Evolutionary conservation across 53 echinoderm and acorn worm genomes (phyloP).

Genomic region (Paracentrotus lividus): DNA sequence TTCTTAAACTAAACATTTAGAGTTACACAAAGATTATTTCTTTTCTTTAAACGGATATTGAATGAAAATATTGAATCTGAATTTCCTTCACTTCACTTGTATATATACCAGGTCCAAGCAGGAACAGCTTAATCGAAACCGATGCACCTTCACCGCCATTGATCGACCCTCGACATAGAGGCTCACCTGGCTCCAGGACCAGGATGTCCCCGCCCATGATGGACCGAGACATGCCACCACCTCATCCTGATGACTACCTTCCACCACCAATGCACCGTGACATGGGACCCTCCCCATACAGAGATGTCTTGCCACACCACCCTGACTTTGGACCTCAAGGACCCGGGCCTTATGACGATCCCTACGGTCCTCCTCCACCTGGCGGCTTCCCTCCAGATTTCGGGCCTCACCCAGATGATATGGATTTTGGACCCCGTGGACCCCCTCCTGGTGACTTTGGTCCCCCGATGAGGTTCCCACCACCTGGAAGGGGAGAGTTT

Average conservation of each 20-base stretch:
- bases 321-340: slow-evolving; percentile 73
- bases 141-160: slow-evolving; percentile 80
- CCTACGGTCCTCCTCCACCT: slow-evolving; percentile 56
- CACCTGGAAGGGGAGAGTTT: slow-evolving; percentile 58
- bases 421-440: slow-evolving; percentile 71
- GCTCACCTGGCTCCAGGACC: slow-evolving; percentile 69
- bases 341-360: slow-evolving; percentile 64
- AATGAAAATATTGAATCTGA: too few species aligned
- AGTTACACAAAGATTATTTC: too few species aligned
- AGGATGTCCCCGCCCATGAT: slow-evolving; percentile 70
- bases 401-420: slow-evolving; percentile 60
- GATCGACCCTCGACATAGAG: slow-evolving; percentile 72
- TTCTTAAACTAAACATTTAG: background rate
- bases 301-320: slow-evolving; percentile 69
- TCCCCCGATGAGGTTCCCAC: slow-evolving; percentile 56
- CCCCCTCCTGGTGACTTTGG: slow-evolving; percentile 72
- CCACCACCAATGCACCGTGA: slow-evolving; percentile 68
- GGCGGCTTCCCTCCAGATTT: slow-evolving; percentile 69
- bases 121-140: slow-evolving; percentile 74
- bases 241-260: slow-evolving; percentile 64
- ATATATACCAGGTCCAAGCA: slow-evolving; percentile 75
- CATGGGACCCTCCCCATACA: slow-evolving; percentile 63
- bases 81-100: too few species aligned
- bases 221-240: slow-evolving; percentile 67
- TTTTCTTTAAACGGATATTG: too few species aligned